These are phyloP conservation scores for Drosophila atripex DNA, from an alignment of 2,888 invertebrate genomes.

Conservation along the genomic window DNA sequence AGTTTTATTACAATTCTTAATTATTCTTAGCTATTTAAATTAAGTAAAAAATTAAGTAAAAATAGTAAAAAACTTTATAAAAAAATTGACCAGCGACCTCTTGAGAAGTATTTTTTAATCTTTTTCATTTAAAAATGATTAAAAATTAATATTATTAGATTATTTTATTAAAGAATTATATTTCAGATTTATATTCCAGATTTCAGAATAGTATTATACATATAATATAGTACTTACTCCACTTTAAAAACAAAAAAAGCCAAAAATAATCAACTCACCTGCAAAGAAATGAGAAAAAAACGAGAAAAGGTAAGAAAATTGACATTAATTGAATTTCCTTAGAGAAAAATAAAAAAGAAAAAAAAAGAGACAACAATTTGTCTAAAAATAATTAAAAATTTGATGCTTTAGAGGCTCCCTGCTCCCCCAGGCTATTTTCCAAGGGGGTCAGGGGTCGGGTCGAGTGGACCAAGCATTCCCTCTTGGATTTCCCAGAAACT, in stretches of 20 bases:
- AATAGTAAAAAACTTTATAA: too few relatives aligned
- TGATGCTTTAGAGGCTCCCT: constrained; percentile 61
- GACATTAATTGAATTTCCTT: constrained; percentile 55
- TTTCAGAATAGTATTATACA: too few relatives aligned
- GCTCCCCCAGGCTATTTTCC: constrained; percentile 59
- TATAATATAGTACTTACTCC: neutral
- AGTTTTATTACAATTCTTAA: too few relatives aligned
- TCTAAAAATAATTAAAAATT: constrained; percentile 69
- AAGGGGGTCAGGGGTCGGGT: constrained; percentile 45
- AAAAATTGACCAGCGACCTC: too few relatives aligned
- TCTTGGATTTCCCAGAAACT: neutral
- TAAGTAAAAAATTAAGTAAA: too few relatives aligned
- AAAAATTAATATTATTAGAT: too few relatives aligned
- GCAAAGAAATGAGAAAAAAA: constrained; percentile 18
- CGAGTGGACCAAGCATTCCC: constrained; percentile 15
- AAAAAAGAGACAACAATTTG: neutral
- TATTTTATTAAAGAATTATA: too few relatives aligned
- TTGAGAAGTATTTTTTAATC: neutral
- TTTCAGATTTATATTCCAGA: too few relatives aligned
- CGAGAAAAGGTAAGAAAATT: constrained; percentile 19
- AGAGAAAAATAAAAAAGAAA: constrained; percentile 1
- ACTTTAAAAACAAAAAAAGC: neutral
- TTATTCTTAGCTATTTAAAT: neutral
- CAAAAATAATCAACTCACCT: constrained; percentile 34
- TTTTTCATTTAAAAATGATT: too few relatives aligned